Evolutionary conservation across 53 echinoderm and acorn worm species (phyloP), one percentile per base, ranked within the genome.

Genomic region (Arbacia lixula): DNA sequence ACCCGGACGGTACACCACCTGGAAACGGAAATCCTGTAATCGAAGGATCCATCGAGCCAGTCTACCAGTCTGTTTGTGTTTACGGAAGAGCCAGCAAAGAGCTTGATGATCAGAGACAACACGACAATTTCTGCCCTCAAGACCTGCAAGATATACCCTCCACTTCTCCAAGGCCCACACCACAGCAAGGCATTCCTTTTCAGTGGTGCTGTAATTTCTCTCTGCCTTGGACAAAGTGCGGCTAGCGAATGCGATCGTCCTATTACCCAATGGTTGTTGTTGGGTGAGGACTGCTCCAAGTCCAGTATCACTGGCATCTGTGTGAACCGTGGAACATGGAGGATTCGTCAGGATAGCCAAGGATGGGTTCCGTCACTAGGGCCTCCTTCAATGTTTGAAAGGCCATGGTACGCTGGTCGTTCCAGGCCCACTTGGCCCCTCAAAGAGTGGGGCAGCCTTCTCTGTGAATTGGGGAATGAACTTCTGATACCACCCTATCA

Each of bases 1-100:
- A 3, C 82, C 90, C 21, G 90, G 86, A 1, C 72, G 60, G 78
- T 90, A 90, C 12, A 54, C 34, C 2, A 90, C 90, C 6, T 87
- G 56, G 42, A 71, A 90, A 20, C 38, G 42, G 52, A 86, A 90
- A 27, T 72, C 90, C 21, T 86, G 86, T 6, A 82, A 22, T 32
- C 72, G 35, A 19, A 86, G 35, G 9, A 86, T 75, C 90, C 83
- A 86, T n/a, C 90, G 63, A 6, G 86, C 72, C 2, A 86, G 31
- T 37, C 82, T 71, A 29, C 90, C 83, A 9, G 60, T 82, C 1
- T 71, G 72, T 1, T 30, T 46, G 46, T 68, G 53, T n/a, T 55
- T 84, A 22, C 71, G 33, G 21, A 84, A 71, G 26, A 84, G 16
- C 85, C 71, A 84, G 30, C 68, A 52, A 25, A 84, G 54, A 36